These are phyloP conservation scores for Periophthalmodon schlosseri DNA, from an alignment of 2,113 vertebrate species.

Conservation along the genomic window DNA sequence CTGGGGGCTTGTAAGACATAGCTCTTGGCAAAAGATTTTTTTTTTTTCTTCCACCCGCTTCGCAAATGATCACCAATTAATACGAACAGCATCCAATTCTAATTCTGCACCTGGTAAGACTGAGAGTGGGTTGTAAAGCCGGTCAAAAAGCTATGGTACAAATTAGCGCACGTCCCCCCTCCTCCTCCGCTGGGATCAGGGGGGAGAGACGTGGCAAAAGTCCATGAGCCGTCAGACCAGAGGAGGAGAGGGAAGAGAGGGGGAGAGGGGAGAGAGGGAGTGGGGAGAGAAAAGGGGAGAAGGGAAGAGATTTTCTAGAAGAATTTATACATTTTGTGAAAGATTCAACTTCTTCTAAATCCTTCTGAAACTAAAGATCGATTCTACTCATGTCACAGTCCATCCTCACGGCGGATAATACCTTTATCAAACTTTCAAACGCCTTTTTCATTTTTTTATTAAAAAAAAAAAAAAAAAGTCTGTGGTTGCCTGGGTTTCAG, in stretches of 20 bases:
- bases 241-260: conserved; percentile 6
- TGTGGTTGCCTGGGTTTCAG: no score
- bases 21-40: conserved; percentile 80
- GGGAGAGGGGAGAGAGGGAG: conserved; percentile 12
- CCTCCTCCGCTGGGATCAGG: conserved; percentile 27
- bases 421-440: no score
- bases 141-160: conserved; percentile 56
- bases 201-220: conserved; percentile 49
- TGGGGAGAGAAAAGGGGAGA: background rate
- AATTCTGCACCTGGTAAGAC: conserved; percentile 82
- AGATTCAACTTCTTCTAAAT: no score
- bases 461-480: no score
- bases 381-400: no score
- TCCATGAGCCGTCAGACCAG: conserved; percentile 39
- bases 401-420: no score
- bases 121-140: conserved; percentile 69
- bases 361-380: no score
- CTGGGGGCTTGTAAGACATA: conserved; percentile 83
- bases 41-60: conserved; percentile 75
- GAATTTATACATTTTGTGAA: no score
- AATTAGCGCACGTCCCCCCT: conserved; percentile 45
- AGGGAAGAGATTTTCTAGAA: no score
- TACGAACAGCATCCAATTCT: conserved; percentile 83
- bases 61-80: conserved; percentile 86
- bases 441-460: no score